Evolutionary conservation across 2,888 invertebrate genomes (phyloP).

Genomic region (Allolobophora icterica): DNA sequence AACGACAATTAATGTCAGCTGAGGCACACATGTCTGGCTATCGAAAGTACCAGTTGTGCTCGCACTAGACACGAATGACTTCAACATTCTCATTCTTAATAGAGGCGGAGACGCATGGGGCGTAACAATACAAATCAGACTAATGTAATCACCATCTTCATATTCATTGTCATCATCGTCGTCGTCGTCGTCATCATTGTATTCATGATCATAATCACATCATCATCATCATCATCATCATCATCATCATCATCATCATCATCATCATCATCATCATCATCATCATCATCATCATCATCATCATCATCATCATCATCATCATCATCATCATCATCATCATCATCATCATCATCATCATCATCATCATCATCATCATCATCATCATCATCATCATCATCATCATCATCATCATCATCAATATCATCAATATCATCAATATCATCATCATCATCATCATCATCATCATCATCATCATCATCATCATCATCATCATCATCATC

Average conservation of each 20-base stretch:
- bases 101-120: too few species aligned
- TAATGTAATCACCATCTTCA: not conserved
- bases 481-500: not conserved
- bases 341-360: slow-evolving; percentile 30
- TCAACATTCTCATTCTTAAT: too few species aligned
- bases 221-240: not conserved
- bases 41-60: too few species aligned
- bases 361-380: slow-evolving; percentile 32
- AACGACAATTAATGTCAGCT: too few species aligned
- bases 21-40: too few species aligned
- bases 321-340: not conserved
- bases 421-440: too few species aligned
- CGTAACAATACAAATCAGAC: not conserved
- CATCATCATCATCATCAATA: too few species aligned
- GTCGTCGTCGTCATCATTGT: not conserved
- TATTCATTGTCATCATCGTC: slow-evolving; percentile 22
- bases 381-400: slow-evolving; percentile 29
- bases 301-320: not conserved
- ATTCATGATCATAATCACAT: not conserved
- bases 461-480: slow-evolving; percentile 12
- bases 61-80: too few species aligned
- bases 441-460: too few species aligned
- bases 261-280: too few species aligned
- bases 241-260: too few species aligned
- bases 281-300: too few species aligned